These are phyloP conservation scores for Otis tarda DNA, from an alignment of 2,113 vertebrate genomes.

Conservation along the genomic window DNA sequence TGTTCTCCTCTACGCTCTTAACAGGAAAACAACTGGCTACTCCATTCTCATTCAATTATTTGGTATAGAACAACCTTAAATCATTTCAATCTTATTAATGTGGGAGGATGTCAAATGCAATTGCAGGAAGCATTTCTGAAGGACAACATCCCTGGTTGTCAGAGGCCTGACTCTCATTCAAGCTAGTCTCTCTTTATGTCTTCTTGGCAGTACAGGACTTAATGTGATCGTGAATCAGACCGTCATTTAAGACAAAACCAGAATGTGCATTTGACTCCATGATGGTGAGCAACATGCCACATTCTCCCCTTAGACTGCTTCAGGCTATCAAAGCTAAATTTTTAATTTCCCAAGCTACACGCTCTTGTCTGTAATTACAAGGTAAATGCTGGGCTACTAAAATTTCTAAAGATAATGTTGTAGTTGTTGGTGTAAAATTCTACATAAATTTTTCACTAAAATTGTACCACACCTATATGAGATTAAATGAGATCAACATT, in stretches of 20 bases:
- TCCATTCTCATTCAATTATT: neutral
- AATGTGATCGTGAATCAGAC: neutral
- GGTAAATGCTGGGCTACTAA: neutral
- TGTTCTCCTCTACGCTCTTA: neutral
- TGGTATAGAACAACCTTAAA: neutral
- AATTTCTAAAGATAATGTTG: neutral
- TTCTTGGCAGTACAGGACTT: neutral
- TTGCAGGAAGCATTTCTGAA: neutral
- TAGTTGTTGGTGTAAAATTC: neutral
- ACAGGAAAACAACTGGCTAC: neutral
- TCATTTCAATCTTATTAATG: neutral
- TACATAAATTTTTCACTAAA: neutral
- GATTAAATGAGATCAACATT: neutral
- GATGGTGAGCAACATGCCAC: neutral
- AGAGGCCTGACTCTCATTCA: neutral
- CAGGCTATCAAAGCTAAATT: neutral
- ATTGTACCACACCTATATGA: neutral
- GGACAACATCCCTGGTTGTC: neutral
- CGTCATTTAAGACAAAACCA: neutral
- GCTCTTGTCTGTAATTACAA: neutral
- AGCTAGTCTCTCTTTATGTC: neutral
- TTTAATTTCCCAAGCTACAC: neutral
- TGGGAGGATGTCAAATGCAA: constrained; percentile 6
- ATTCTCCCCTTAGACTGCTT: neutral
- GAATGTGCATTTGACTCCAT: neutral